Evolutionary conservation across 2,888 invertebrate species (phyloP), one percentile per base, ranked within the genome.

Genomic region (Therioaphis trifolii): DNA sequence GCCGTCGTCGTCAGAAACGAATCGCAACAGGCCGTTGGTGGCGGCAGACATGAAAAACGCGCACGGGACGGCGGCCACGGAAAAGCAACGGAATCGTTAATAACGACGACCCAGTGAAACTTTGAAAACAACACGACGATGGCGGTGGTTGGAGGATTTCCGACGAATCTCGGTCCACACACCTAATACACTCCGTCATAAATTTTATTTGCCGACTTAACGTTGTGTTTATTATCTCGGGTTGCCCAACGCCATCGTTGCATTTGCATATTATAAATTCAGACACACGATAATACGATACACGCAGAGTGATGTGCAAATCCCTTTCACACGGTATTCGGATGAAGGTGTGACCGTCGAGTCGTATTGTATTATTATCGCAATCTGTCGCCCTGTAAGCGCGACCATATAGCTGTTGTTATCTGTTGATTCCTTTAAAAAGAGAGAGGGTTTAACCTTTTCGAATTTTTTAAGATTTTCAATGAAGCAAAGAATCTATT

Each of bases 11-110:
- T n/a, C n/a, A 18, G 11, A 24, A 55, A 74, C 24, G 40, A n/a
- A n/a, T 52, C 18, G 74, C 74, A 75, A 75, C 75, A 75, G 75
- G 75, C 75, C 74, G 55, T 55, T 29, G 29, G 14, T n/a, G n/a
- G n/a, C 35, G 74, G 5, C 15, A 21, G 40, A 43, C 24, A 11
- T 9, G 18, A 75, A 43, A 52, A 55, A 58, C 40, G 15, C 4
- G 2, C 14, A 9, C 40, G 18, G 40, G 21, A 4, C 29, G 29
- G n/a, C 27, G 35, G 3, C 52, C 29, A 35, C 52, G 35, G 21
- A 72, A 72, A 9, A 52, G 29, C 29, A 35, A 52, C 49, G 49
- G 49, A 46, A 49, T 72, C n/a, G 72, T 72, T 14, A 35, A 52
- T n/a, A n/a, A n/a, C n/a, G n/a, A 52, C 21, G 35, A 72, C 52